Evolutionary conservation across 2,797 vertebrate genomes (phyloP).

Genomic region (Phylloscopus collybita): DNA sequence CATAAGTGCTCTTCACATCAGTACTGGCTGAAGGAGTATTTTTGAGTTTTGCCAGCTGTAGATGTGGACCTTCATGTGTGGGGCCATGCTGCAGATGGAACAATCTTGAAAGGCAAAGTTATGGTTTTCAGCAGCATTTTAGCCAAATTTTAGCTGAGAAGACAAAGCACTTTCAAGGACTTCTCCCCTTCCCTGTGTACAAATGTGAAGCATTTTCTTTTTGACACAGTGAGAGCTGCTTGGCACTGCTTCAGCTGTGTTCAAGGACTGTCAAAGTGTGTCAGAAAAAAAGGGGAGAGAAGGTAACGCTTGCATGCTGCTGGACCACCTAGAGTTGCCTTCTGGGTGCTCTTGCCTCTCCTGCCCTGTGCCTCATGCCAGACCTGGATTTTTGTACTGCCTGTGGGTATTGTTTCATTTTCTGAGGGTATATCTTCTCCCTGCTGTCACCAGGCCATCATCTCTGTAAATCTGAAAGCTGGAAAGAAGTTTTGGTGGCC

Average conservation of each 20-base stretch:
- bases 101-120: conserved; percentile 17
- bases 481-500: background rate
- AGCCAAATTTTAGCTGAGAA: background rate
- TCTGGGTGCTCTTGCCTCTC: background rate
- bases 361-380: background rate
- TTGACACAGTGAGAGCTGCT: background rate
- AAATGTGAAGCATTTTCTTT: background rate
- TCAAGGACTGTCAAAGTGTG: background rate
- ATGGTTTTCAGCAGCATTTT: conserved; percentile 27
- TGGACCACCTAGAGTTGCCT: background rate
- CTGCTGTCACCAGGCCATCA: background rate
- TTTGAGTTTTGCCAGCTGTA: background rate
- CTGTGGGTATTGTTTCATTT: background rate
- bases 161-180: background rate
- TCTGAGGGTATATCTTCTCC: background rate
- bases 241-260: background rate
- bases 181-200: background rate
- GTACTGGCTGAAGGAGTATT: background rate
- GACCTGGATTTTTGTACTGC: background rate
- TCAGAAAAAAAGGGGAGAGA: background rate
- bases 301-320: background rate
- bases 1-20: background rate
- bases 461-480: background rate
- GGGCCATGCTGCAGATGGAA: background rate
- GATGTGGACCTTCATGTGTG: background rate